phyloP scores from a whole-genome alignment of 1,140 invertebrate species.

The Megalonaias nervosa region DNA sequence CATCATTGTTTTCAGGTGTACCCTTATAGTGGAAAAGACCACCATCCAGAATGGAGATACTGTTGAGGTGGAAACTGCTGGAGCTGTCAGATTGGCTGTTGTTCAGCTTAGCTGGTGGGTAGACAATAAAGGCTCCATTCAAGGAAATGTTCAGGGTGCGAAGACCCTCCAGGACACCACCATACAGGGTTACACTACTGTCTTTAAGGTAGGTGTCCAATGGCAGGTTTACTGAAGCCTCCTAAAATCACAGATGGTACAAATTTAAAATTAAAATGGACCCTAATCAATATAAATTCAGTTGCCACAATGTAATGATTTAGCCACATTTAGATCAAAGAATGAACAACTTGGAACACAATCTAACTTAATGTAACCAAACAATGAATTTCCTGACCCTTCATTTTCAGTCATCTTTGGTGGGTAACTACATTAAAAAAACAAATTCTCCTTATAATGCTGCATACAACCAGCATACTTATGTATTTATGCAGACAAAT shows the following conservation, averaged over 20 bases:
- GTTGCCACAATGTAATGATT: no score
- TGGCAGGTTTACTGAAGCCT: conserved; percentile 57
- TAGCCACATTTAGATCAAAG: no score
- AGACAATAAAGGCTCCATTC: conserved; percentile 48
- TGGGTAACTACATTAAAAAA: no score
- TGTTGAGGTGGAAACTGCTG: conserved; percentile 46
- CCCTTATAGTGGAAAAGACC: conserved; percentile 53
- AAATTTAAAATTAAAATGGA: no score
- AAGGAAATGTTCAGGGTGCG: conserved; percentile 58
- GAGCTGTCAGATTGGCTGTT: conserved; percentile 16
- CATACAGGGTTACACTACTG: conserved; percentile 48
- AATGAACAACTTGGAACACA: no score
- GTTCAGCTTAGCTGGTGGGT: conserved; percentile 44
- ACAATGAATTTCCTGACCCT: no score
- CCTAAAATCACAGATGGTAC: conserved; percentile 24
- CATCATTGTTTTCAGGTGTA: conserved; percentile 39
- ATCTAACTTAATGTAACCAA: no score
- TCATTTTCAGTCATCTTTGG: no score
- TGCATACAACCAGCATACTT: no score
- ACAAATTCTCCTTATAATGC: no score
- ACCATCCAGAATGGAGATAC: conserved; percentile 57
- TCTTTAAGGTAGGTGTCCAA: conserved; percentile 53
- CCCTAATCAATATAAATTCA: no score
- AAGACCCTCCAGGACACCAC: conserved; percentile 52
- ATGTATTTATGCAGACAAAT: no score